phyloP scores from a whole-genome alignment of 2,797 vertebrate species.

The Meda fulgida region DNA sequence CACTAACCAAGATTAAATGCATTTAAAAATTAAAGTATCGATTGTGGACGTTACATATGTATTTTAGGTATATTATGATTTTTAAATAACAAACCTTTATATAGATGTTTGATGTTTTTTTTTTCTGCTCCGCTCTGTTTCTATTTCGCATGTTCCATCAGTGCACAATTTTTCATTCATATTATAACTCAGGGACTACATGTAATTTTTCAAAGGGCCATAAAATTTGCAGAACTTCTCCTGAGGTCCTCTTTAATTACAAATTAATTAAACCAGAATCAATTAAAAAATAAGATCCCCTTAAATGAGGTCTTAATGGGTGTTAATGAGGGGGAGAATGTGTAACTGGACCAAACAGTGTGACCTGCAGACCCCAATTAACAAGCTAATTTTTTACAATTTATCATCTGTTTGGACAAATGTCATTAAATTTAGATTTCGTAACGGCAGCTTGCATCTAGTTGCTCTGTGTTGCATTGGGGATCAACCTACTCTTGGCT shows the following conservation, averaged over 20 bases:
- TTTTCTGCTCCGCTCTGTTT: background rate
- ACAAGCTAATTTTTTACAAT: conserved; percentile 78
- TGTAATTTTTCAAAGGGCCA: conserved; percentile 51
- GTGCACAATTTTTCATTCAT: conserved; percentile 18
- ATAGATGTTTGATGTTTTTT: too few relatives aligned
- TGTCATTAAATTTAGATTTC: conserved; percentile 49
- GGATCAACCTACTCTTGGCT: conserved; percentile 16
- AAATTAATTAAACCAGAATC: conserved; percentile 80
- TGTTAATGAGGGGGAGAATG: conserved; percentile 81
- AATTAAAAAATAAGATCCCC: conserved; percentile 81
- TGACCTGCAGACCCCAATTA: conserved; percentile 84
- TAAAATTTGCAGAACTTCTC: conserved; percentile 58
- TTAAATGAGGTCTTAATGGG: conserved; percentile 80
- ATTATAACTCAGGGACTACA: conserved; percentile 26
- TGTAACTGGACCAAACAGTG: conserved; percentile 75
- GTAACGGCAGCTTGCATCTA: conserved; percentile 9
- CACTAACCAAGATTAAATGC: background rate
- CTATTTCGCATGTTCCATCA: background rate
- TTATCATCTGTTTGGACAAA: conserved; percentile 65
- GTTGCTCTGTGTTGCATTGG: background rate
- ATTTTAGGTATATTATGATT: background rate
- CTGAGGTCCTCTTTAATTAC: conserved; percentile 75
- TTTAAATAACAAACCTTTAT: background rate
- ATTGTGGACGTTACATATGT: background rate
- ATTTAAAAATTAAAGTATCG: background rate